Evolutionary conservation across 2,888 invertebrate genomes (phyloP).

Genomic region (Sepioteuthis lessoniana): DNA sequence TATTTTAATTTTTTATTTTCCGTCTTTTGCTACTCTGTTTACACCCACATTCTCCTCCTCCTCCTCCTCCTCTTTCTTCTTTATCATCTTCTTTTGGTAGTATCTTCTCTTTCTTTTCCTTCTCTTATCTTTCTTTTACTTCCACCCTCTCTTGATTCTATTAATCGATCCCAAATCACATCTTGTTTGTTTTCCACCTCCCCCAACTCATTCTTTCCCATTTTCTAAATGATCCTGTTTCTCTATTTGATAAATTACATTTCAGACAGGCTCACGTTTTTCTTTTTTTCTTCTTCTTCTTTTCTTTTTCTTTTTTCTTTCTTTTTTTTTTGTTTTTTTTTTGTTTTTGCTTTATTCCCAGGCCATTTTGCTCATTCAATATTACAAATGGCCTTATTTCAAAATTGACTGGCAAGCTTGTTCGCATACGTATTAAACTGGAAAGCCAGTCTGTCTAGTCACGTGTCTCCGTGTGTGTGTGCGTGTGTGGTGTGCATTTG

Average conservation of each 20-base stretch:
- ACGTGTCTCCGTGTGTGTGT: background rate
- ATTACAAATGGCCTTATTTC: slow-evolving; percentile 23
- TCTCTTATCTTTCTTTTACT: too few species aligned
- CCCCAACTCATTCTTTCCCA: background rate
- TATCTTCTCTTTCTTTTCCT: too few species aligned
- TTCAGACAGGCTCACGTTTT: background rate
- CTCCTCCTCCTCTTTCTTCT: too few species aligned
- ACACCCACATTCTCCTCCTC: too few species aligned
- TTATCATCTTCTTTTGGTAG: too few species aligned
- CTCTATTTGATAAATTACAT: slow-evolving; percentile 20
- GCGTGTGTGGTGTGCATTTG: background rate
- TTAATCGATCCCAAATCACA: slow-evolving; percentile 33
- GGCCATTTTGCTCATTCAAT: background rate
- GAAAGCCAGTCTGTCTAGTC: background rate
- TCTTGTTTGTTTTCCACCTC: background rate
- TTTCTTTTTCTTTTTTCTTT: too few species aligned
- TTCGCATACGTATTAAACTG: background rate
- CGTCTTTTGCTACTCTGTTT: too few species aligned
- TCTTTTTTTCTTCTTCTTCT: too few species aligned
- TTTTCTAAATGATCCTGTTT: background rate
- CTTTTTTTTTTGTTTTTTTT: too few species aligned
- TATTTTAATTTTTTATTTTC: too few species aligned
- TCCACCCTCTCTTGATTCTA: background rate
- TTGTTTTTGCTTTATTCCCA: background rate
- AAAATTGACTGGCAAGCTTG: background rate